Conservation (phyloP, 2,113 vertebrate genomes). For the Dolichotis patagonum region DNA sequence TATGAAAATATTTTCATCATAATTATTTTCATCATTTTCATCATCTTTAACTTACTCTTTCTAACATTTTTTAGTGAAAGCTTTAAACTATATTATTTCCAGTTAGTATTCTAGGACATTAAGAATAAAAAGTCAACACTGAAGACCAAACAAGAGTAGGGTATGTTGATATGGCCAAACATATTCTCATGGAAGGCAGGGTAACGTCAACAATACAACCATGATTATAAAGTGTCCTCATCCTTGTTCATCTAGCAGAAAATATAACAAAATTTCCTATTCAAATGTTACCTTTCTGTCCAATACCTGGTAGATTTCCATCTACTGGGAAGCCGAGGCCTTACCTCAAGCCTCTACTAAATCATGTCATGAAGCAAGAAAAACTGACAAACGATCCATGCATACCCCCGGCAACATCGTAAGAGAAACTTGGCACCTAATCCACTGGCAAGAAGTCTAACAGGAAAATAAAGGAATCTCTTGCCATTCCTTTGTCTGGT, state of each 20-base stretch:
- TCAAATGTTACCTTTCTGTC: not conserved
- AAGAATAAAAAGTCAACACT: not conserved
- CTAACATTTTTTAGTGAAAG: not conserved
- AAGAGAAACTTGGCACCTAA: not conserved
- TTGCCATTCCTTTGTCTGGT: not conserved
- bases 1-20: not conserved
- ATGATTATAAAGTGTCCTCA: not conserved
- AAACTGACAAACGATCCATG: not conserved
- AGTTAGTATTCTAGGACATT: not conserved
- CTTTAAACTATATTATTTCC: not conserved
- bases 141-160: not conserved
- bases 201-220: not conserved
- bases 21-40: not conserved
- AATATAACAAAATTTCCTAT: not conserved
- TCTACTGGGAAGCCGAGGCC: fast-evolving
- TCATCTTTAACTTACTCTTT: not conserved
- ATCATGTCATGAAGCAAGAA: not conserved
- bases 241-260: not conserved
- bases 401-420: not conserved
- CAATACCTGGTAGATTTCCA: not conserved
- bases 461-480: not conserved
- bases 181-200: not conserved
- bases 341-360: too few species aligned
- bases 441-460: not conserved
- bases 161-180: not conserved